These are phyloP conservation scores for Zaprionus nigranus DNA, from an alignment of 1,140 invertebrate genomes.

Conservation along the genomic window DNA sequence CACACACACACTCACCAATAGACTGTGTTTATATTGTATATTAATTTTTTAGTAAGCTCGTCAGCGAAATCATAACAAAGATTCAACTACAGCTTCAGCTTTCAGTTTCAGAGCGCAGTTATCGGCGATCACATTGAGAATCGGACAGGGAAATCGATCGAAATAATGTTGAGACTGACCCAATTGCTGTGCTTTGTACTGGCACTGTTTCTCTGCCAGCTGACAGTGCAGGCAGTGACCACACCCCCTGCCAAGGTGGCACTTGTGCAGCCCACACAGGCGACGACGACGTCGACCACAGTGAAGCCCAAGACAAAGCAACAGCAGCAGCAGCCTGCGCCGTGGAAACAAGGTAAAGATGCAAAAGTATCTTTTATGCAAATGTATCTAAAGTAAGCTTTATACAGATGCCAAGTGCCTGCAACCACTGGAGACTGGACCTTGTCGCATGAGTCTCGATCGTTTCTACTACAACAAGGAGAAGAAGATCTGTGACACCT, in stretches of 20 bases:
- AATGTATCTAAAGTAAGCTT: background rate
- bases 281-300: slow-evolving; percentile 22
- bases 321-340: background rate
- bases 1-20: slow-evolving; percentile 2
- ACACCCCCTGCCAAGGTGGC: slow-evolving; percentile 46
- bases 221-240: slow-evolving; percentile 42
- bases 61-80: slow-evolving; percentile 4
- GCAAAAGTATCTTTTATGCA: background rate
- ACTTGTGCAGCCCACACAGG: slow-evolving; percentile 24
- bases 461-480: slow-evolving; percentile 75
- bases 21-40: slow-evolving; percentile 5
- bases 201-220: slow-evolving; percentile 6
- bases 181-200: slow-evolving; percentile 49
- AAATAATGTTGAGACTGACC: slow-evolving; percentile 25
- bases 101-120: slow-evolving; percentile 62
- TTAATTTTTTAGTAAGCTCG: slow-evolving; percentile 18
- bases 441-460: slow-evolving; percentile 78
- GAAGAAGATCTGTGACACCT: slow-evolving; percentile 85
- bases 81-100: slow-evolving; percentile 38
- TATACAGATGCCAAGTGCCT: slow-evolving; percentile 69
- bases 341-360: slow-evolving; percentile 20
- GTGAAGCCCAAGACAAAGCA: slow-evolving; percentile 12
- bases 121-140: slow-evolving; percentile 52
- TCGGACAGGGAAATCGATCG: slow-evolving; percentile 36
- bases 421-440: slow-evolving; percentile 69